These are phyloP conservation scores for Sphaeramia orbicularis DNA, from an alignment of 2,797 vertebrate species.

Conservation along the genomic window DNA sequence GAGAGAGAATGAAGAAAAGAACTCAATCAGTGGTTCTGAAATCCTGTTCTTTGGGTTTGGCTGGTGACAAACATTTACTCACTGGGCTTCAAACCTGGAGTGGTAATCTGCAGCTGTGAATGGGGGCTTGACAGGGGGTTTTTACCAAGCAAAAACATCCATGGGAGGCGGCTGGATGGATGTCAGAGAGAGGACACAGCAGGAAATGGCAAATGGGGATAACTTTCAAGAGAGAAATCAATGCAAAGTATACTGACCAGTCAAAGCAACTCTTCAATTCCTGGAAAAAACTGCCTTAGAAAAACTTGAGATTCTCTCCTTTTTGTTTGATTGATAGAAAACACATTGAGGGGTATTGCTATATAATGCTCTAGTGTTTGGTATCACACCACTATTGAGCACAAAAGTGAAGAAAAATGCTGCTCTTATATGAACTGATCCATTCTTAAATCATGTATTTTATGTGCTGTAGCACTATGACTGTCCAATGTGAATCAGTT, in stretches of 20 bases:
- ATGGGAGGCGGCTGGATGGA: slow-evolving; percentile 18
- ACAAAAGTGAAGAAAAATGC: slow-evolving; percentile 1
- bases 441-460: slow-evolving; percentile 10
- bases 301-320: no score
- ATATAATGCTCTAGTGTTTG: neutral
- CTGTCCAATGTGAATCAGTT: slow-evolving; percentile 12
- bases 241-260: slow-evolving; percentile 32
- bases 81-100: slow-evolving; percentile 22
- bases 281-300: no score
- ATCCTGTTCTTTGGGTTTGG: slow-evolving; percentile 8
- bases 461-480: slow-evolving; percentile 11
- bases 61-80: slow-evolving; percentile 35
- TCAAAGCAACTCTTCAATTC: neutral
- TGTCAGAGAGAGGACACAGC: slow-evolving; percentile 30
- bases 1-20: slow-evolving; percentile 18
- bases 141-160: slow-evolving; percentile 39
- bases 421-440: neutral
- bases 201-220: slow-evolving; percentile 18
- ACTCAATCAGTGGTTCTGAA: slow-evolving; percentile 19
- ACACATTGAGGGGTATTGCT: neutral
- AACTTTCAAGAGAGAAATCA: slow-evolving; percentile 41
- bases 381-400: neutral
- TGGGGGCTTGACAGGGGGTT: slow-evolving; percentile 30
- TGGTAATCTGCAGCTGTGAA: slow-evolving; percentile 35
- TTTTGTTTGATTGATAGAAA: no score